Percentiles rank a stretch among this genome's conserved stretches.
These are phyloP conservation scores for Choreutis nemorana DNA, from an alignment of 2,888 invertebrate genomes.

Conservation along the genomic window DNA sequence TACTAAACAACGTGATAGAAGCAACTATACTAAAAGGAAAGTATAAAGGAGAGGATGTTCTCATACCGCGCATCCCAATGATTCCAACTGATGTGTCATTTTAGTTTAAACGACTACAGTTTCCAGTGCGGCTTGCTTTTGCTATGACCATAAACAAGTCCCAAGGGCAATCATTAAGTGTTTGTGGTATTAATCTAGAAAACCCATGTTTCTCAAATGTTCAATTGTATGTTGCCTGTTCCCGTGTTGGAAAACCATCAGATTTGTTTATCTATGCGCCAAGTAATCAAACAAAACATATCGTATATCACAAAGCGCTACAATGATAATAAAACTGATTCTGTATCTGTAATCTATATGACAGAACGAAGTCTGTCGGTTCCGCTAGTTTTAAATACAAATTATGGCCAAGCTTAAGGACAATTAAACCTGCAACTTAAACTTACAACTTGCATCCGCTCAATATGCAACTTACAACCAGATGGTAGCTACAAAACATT, in stretches of 20 bases:
- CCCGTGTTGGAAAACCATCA: slow-evolving; percentile 14
- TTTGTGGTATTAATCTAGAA: slow-evolving; percentile 8
- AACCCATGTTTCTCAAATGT: slow-evolving; percentile 11
- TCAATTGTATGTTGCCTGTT: slow-evolving; percentile 9
- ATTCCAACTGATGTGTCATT: slow-evolving; percentile 7
- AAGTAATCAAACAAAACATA: slow-evolving; percentile 12
- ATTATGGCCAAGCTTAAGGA: no score
- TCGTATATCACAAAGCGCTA: slow-evolving; percentile 12
- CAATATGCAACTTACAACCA: no score
- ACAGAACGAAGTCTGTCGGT: no score
- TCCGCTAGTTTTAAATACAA: no score
- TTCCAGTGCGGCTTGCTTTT: slow-evolving; percentile 15
- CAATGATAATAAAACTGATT: no score
- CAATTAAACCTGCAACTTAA: no score
- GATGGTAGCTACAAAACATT: no score
- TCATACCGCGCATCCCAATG: slow-evolving; percentile 6
- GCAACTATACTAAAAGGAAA: slow-evolving; percentile 10
- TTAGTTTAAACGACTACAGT: slow-evolving; percentile 10
- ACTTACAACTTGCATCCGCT: no score
- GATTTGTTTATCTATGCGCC: slow-evolving; percentile 13
- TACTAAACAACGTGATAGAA: slow-evolving; percentile 9
- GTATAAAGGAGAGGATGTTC: slow-evolving; percentile 7
- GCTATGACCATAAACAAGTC: slow-evolving; percentile 15
- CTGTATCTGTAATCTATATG: no score
- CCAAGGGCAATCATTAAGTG: slow-evolving; percentile 8